Base-by-base conservation (phyloP, 2,113 vertebrate genomes). In the Mobula hypostoma region DNA sequence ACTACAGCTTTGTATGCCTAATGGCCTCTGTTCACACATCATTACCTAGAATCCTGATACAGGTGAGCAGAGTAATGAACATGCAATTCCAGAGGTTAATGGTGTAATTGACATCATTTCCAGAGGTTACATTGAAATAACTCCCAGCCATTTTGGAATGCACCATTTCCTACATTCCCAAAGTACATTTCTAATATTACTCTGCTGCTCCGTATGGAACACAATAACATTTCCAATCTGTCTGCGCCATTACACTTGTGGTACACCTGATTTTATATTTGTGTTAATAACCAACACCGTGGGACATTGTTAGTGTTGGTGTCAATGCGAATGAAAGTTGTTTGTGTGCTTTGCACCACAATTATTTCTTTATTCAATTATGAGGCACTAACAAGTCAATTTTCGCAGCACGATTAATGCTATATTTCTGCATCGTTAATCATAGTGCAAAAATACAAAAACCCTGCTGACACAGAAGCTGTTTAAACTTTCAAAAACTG, bases 301-400 rank as follows among this genome's bases (percentile, higher is more conserved):
- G 91, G 68, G 36, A 93, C 36, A 74, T 93, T 93, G 70, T 93
- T 76, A 74, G 36, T 56, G 66, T 93, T 91, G 40, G 91, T 93
- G 91, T 72, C 91, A 74, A 76, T 74, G 91, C 36, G 12, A 40
- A 74, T 93, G 70, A 93, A 93, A 48, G 36, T 48, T 93, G 91
- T 56, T 74, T 21, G 40, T 93, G 36, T 15, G 70, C 70, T 76
- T 76, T 93, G 70, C 21, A 36, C 91, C 68, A 93, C 32, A 56
- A 93, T 93, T 76, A 76, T 74, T 32, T 93, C 72, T 91, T 93
- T 56, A 93, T 70, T 74, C 66, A 93, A 93, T 93, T 93, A 93
- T 56, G 70, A 93, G 91, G 68, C 91, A 93, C 91, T 93, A 93
- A 93, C 91, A 93, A 93, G 91, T 93, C 91, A 74, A 93, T 93